phyloP scores from a whole-genome alignment of 2,113 vertebrate genomes.

The Pavo muticus region DNA sequence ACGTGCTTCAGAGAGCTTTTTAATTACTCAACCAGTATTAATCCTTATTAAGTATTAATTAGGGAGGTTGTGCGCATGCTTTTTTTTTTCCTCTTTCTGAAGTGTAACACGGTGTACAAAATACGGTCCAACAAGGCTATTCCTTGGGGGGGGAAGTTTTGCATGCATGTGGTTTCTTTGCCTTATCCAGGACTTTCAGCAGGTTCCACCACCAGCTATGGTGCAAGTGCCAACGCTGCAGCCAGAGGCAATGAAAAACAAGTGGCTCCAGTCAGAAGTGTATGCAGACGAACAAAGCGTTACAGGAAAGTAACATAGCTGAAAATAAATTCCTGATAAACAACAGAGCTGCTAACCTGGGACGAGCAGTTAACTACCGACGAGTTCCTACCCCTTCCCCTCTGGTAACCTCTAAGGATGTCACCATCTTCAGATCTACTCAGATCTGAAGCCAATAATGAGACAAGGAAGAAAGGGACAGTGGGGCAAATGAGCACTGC shows the following conservation, averaged over 20 bases:
- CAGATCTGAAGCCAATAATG: fast-evolving
- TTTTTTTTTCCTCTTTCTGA: background rate
- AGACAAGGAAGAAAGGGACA: background rate
- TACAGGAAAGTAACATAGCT: background rate
- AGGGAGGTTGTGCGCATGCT: background rate
- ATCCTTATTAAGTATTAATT: constrained; percentile 46
- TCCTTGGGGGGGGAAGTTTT: background rate
- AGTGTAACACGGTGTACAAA: background rate
- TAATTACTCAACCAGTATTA: constrained; percentile 50
- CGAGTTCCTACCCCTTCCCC: background rate
- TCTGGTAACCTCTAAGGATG: background rate
- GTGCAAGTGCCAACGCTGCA: background rate
- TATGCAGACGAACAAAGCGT: background rate
- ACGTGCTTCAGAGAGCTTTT: background rate
- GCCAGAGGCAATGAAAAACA: background rate
- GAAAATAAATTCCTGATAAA: background rate
- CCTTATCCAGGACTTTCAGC: background rate
- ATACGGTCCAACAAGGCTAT: background rate
- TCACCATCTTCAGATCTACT: background rate
- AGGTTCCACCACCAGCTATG: background rate
- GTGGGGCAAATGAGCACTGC: background rate
- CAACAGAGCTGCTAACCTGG: background rate
- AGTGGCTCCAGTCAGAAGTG: background rate
- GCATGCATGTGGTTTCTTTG: background rate
- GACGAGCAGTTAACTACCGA: background rate